Base-by-base conservation (phyloP, 1,140 invertebrate genomes). In the Octopus sinensis region DNA sequence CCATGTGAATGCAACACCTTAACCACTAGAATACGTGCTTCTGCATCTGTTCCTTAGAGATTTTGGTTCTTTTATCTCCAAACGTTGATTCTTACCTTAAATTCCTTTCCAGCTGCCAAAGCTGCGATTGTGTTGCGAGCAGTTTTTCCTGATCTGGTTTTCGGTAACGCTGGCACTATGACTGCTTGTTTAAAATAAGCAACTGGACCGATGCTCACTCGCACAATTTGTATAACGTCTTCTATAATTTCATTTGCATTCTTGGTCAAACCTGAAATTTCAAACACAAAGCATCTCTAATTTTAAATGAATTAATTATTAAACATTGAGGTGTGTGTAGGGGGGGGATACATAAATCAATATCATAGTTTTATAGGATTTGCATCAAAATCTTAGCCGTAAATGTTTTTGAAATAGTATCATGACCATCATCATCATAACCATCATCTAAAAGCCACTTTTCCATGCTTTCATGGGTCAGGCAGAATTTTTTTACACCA, bases 191-290 rank as follows among this genome's bases (percentile, higher is more conserved):
- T 93, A 88, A 98, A 97, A 1, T 95, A 93, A 3, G 96, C 96
- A 12, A 98, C 96, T 0, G 96, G 95, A 0, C 97, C 96, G 71
- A 98, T 94, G 5, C 94, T 89, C 75, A 95, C 93, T 83, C 96
- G 91, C 0, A 97, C 95, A 83, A 94, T 84, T 52, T 84, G 53
- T 7, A 89, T 86, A 0, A 90, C 83, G 83, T 90, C 86, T 30
- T 83, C 91, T 12, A 92, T 90, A n/a, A 91, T 80, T 53, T 88
- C 80, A 23, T 87, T 85, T 3, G 85, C 54, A 23, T 84, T 80
- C 78, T 85, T 84, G 52, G 81, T 81, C 23, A 83, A 83, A 78
- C 84, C 87, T 87, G 84, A 43, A 2, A 85, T 52, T 68, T 56
- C n/a, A 77, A 76, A 79, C 1, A 43, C 30, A 43, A 43, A 43